Conservation (phyloP, 2,113 vertebrate genomes). For the Passer domesticus region DNA sequence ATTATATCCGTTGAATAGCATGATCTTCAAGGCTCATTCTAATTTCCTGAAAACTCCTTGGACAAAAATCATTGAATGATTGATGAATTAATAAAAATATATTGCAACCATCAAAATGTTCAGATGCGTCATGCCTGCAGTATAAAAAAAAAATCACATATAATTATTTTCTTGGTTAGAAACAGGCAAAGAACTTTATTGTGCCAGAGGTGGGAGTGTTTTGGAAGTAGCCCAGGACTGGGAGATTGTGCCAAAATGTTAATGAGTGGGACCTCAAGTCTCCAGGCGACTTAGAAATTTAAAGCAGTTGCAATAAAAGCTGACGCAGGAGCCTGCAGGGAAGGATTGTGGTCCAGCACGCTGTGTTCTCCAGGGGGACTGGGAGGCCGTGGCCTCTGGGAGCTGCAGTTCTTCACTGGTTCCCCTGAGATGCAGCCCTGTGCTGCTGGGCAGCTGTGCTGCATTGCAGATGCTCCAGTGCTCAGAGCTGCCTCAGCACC, state of each 20-base stretch:
- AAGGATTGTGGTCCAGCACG: neutral
- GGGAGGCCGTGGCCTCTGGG: neutral
- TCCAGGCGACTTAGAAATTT: neutral
- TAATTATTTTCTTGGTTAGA: neutral
- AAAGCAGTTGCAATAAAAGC: constrained; percentile 7
- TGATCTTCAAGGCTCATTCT: neutral
- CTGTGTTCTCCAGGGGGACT: neutral
- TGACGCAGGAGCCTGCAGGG: neutral
- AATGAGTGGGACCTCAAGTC: neutral
- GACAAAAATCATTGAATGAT: constrained; percentile 9
- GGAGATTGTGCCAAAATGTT: neutral
- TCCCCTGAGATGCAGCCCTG: neutral
- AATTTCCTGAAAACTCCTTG: constrained; percentile 52
- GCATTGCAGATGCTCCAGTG: neutral
- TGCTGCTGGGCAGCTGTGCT: neutral
- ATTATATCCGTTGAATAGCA: neutral
- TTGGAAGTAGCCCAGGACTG: neutral
- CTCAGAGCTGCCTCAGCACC: neutral
- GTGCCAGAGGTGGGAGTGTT: neutral
- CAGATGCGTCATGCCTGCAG: neutral
- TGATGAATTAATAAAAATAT: neutral
- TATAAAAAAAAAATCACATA: neutral
- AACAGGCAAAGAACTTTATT: neutral
- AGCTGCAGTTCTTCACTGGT: neutral
- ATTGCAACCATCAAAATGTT: neutral